Conservation (phyloP, 2,888 invertebrate genomes). For the Rapana venosa region DNA sequence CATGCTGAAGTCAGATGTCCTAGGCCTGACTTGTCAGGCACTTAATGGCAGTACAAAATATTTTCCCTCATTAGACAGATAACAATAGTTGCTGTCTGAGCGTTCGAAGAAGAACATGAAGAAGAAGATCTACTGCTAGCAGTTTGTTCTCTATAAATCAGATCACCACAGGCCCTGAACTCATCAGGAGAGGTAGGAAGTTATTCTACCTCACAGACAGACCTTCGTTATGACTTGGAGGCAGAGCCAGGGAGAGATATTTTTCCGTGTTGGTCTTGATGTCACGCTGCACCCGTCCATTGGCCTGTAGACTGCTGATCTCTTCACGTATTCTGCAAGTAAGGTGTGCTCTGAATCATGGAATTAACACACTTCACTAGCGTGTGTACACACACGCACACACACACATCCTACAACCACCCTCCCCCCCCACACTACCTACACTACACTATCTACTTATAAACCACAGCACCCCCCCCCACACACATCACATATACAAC, state of each 20-base stretch:
- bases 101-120: no score
- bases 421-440: not conserved
- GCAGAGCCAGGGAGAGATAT: constrained; percentile 72
- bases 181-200: no score
- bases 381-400: not conserved
- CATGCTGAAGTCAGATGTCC: no score
- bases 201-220: no score
- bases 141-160: no score
- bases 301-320: constrained; percentile 60
- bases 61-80: no score
- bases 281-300: constrained; percentile 63
- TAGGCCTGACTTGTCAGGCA: no score
- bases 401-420: not conserved
- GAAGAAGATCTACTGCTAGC: no score
- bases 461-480: not conserved
- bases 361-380: not conserved
- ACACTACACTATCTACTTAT: no score
- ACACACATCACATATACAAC: not conserved
- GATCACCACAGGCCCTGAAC: no score
- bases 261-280: constrained; percentile 73
- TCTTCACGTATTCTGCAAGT: constrained; percentile 70
- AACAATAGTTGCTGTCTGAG: no score
- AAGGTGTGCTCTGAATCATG: not conserved
- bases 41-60: no score
- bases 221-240: constrained; percentile 76